These are phyloP conservation scores for Acromyrmex heyeri DNA, from an alignment of 1,140 invertebrate genomes.

Conservation along the genomic window DNA sequence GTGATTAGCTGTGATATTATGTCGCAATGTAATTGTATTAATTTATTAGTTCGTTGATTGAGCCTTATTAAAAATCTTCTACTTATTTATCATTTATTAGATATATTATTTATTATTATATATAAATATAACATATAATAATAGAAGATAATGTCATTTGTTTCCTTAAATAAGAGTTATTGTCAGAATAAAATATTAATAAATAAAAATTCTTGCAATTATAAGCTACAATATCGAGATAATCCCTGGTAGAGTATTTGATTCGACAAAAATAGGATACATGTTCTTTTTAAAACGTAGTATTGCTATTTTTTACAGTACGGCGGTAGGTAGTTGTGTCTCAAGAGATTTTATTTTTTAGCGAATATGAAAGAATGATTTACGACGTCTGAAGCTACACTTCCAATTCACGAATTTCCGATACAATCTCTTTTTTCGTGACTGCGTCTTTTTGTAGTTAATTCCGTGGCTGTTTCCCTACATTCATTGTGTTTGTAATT, in stretches of 20 bases:
- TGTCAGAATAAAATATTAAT: no score
- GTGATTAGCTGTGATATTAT: neutral
- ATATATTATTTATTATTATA: no score
- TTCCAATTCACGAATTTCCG: neutral
- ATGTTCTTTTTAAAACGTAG: neutral
- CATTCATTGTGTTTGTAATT: conserved; percentile 25
- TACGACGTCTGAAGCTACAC: neutral
- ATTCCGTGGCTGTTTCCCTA: neutral
- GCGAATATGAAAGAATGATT: neutral
- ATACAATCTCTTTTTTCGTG: neutral
- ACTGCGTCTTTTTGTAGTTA: conserved; percentile 3
- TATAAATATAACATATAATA: neutral
- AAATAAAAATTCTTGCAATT: neutral
- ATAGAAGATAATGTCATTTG: neutral
- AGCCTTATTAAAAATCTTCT: neutral
- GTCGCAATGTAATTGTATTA: neutral
- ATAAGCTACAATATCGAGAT: neutral
- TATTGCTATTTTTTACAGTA: neutral
- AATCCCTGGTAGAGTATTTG: neutral
- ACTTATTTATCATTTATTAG: neutral
- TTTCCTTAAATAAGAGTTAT: neutral
- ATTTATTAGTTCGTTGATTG: neutral
- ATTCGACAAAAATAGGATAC: neutral
- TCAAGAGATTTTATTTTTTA: conserved; percentile 1
- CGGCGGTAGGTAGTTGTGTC: neutral